phyloP scores from a whole-genome alignment of 2,113 vertebrate genomes.

The Dicentrarchus labrax region DNA sequence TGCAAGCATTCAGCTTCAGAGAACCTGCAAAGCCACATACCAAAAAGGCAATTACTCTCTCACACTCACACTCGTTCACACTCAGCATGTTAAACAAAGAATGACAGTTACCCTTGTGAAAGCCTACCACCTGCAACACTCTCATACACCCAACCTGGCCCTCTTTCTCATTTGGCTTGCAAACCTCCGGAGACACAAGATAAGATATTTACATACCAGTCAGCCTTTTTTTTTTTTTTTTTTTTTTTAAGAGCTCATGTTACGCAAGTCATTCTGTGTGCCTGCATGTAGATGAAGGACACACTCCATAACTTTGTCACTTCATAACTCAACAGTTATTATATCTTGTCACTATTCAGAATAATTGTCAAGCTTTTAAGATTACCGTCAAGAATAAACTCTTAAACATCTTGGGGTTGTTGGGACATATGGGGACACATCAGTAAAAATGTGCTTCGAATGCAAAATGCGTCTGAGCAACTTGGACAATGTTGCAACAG shows the following conservation, averaged over 20 bases:
- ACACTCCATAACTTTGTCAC: constrained; percentile 33
- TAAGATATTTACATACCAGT: constrained; percentile 76
- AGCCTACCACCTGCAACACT: constrained; percentile 47
- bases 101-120: constrained; percentile 25
- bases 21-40: constrained; percentile 60
- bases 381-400: constrained; percentile 10
- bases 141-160: constrained; percentile 15
- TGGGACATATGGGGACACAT: constrained; percentile 7
- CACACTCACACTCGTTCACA: constrained; percentile 2
- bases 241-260: constrained; percentile 62
- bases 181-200: constrained; percentile 70
- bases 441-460: constrained; percentile 4
- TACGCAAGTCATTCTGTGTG: constrained; percentile 56
- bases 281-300: constrained; percentile 17
- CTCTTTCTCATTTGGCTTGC: constrained; percentile 76
- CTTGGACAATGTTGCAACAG: background rate
- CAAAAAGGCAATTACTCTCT: constrained; percentile 12
- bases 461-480: background rate
- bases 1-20: background rate
- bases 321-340: constrained; percentile 18
- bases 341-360: constrained; percentile 3
- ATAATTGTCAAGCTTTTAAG: constrained; percentile 14
- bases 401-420: background rate
- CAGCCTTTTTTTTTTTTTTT: background rate
- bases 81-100: constrained; percentile 35